Evolutionary conservation across 2,888 invertebrate species (phyloP).

Genomic region (Lycia hirtaria): DNA sequence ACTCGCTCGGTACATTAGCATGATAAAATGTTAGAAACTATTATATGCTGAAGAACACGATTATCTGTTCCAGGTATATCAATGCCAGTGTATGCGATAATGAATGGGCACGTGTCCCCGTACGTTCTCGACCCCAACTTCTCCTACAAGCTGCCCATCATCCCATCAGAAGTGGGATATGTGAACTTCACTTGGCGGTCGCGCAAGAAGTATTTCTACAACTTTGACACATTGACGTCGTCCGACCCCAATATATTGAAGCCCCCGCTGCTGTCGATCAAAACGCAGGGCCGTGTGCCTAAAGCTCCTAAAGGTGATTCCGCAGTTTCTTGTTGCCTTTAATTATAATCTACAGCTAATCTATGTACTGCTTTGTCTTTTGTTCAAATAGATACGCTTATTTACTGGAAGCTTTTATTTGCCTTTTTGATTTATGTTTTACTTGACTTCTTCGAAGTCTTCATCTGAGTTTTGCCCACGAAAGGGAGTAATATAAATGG

Average conservation of each 20-base stretch:
- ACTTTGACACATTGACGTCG: conserved; percentile 94
- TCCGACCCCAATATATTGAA: conserved; percentile 93
- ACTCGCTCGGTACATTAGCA: no score
- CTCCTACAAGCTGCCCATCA: conserved; percentile 94
- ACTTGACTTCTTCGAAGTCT: no score
- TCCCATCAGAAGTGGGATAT: conserved; percentile 95
- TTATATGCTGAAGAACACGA: no score
- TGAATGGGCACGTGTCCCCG: conserved; percentile 93
- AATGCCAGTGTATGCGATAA: conserved; percentile 95
- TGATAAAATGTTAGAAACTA: no score
- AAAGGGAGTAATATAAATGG: no score
- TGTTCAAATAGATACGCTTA: no score
- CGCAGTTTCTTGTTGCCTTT: background rate
- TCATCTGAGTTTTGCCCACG: no score
- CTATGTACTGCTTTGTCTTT: no score
- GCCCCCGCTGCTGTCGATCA: conserved; percentile 95
- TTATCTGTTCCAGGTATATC: conserved; percentile 87
- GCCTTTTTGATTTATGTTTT: no score
- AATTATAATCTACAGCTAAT: no score
- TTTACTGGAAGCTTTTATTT: no score
- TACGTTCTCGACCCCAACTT: conserved; percentile 96
- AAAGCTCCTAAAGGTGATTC: conserved; percentile 91
- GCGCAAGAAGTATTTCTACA: conserved; percentile 93
- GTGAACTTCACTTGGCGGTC: conserved; percentile 97
- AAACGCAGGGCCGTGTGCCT: conserved; percentile 93